phyloP scores from a whole-genome alignment of 2,113 vertebrate species.

The Erythrocercus mccallii region DNA sequence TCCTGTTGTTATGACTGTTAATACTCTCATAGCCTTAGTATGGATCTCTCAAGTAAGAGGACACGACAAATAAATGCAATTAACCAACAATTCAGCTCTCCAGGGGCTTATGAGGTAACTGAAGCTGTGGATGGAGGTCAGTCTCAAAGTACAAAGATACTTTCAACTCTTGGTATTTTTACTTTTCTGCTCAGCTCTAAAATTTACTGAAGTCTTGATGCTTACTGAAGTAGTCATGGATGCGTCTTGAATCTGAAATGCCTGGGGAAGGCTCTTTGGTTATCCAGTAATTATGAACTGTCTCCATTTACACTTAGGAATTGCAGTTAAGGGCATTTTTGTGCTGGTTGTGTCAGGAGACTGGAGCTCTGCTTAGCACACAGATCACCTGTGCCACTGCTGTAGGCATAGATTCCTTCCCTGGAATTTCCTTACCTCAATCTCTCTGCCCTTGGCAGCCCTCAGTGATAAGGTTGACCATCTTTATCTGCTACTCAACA shows the following conservation, averaged over 20 bases:
- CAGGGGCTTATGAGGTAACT: neutral
- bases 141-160: neutral
- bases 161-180: neutral
- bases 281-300: neutral
- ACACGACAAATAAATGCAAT: neutral
- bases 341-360: neutral
- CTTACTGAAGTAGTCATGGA: neutral
- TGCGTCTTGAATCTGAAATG: neutral
- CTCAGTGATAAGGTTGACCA: neutral
- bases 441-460: neutral
- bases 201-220: neutral
- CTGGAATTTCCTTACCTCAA: neutral
- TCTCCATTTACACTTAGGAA: neutral
- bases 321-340: neutral
- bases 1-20: neutral
- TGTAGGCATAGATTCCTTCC: rapidly evolving
- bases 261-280: neutral
- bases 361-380: neutral
- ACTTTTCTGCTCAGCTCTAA: neutral
- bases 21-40: neutral
- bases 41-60: neutral
- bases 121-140: neutral
- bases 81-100: neutral
- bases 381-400: neutral
- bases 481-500: neutral